Percentiles rank a stretch among this genome's conserved stretches.
Conservation (phyloP, 1,140 invertebrate species). For the Stegodyphus dumicola region DNA sequence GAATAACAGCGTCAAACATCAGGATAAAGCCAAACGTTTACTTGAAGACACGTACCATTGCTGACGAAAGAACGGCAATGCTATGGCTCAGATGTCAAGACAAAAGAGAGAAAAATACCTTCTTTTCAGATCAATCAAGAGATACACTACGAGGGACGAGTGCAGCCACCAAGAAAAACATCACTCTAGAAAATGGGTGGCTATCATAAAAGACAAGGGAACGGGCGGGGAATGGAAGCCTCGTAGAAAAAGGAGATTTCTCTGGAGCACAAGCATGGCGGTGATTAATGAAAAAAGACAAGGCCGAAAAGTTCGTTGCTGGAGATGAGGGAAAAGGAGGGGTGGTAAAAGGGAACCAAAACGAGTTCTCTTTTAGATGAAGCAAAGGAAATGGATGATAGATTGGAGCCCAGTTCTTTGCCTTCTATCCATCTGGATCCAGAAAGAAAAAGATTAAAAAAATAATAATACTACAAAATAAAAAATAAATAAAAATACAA, state of each 20-base stretch:
- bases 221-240: slow-evolving; percentile 2
- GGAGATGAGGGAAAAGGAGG: background rate
- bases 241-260: background rate
- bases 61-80: too few relatives aligned
- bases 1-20: too few relatives aligned
- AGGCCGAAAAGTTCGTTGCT: slow-evolving; percentile 20
- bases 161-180: background rate
- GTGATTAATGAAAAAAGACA: slow-evolving; percentile 50
- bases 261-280: background rate
- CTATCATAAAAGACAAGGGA: slow-evolving; percentile 35
- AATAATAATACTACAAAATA: background rate
- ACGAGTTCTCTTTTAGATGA: slow-evolving; percentile 19
- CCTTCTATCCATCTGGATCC: background rate
- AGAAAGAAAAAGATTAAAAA: slow-evolving; percentile 1
- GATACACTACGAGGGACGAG: background rate
- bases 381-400: background rate
- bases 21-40: too few relatives aligned
- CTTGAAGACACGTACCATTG: too few relatives aligned
- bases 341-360: background rate
- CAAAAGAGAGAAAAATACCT: background rate
- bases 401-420: background rate
- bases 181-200: slow-evolving; percentile 3
- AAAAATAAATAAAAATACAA: background rate
- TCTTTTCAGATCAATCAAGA: background rate
- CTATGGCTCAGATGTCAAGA: too few relatives aligned